Percentiles rank a stretch among this genome's conserved stretches.
These are phyloP conservation scores for Acropternis orthonyx DNA, from an alignment of 2,797 vertebrate genomes.

Conservation along the genomic window DNA sequence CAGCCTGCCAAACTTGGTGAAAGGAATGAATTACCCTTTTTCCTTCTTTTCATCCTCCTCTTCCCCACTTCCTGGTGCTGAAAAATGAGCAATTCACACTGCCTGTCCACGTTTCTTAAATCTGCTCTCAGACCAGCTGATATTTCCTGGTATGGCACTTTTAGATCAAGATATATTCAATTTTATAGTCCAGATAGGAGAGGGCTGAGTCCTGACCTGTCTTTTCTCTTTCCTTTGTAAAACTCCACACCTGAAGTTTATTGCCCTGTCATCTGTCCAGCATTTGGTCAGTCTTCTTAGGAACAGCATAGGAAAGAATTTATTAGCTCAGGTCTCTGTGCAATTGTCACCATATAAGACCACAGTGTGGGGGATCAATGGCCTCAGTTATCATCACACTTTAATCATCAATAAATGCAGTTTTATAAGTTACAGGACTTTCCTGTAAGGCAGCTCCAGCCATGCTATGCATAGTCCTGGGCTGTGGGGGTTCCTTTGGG, in stretches of 20 bases:
- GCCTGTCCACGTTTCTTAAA: not conserved
- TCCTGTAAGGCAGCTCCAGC: not conserved
- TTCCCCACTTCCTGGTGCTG: not conserved
- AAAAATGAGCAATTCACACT: not conserved
- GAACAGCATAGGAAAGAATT: not conserved
- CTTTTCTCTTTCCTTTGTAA: not conserved
- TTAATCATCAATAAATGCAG: not conserved
- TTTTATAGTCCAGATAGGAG: not conserved
- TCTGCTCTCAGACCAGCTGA: not conserved
- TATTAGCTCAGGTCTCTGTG: not conserved
- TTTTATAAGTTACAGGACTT: not conserved
- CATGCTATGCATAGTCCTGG: fast-evolving
- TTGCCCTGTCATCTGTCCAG: not conserved
- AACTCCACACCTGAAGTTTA: not conserved
- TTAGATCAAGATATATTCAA: not conserved
- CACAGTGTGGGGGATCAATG: not conserved
- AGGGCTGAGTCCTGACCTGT: not conserved
- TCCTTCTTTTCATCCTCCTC: not conserved
- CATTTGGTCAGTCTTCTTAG: not conserved
- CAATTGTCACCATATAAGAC: not conserved
- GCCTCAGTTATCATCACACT: not conserved
- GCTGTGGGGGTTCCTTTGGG: not conserved
- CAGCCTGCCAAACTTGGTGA: not conserved
- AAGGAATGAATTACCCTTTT: not conserved
- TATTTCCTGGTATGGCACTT: not conserved